A percentile compares a stretch with the other conserved stretches of the same genome.
Evolutionary conservation across 1,140 invertebrate species (phyloP).

Genomic region (Microplitis demolitor): DNA sequence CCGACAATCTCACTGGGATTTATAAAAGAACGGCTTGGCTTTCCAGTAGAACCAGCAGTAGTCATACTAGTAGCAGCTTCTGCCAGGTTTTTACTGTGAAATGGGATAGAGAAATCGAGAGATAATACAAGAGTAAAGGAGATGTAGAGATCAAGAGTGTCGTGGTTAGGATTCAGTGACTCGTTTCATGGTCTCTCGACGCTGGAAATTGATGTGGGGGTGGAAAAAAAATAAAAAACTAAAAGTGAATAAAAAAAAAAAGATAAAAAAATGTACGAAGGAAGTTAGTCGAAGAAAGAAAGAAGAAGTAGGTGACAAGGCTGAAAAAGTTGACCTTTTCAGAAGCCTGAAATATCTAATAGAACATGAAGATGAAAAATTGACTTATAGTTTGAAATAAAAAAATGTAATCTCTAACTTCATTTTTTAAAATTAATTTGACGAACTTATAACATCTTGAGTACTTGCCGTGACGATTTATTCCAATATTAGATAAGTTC

Average conservation of each 20-base stretch:
- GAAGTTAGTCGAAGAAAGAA: not conserved
- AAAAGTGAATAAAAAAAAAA: too few species aligned
- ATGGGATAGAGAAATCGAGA: not conserved
- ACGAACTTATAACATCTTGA: too few species aligned
- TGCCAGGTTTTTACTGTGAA: not conserved
- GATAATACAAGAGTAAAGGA: not conserved
- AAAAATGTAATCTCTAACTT: not conserved
- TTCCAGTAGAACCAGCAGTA: too few species aligned
- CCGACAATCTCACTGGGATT: not conserved
- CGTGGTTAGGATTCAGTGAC: not conserved
- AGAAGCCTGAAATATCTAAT: slow-evolving; percentile 53
- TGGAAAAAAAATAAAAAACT: too few species aligned
- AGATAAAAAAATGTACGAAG: too few species aligned
- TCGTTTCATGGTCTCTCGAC: not conserved
- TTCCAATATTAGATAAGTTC: not conserved
- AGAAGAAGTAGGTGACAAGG: not conserved
- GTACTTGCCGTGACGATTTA: not conserved
- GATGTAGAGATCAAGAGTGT: slow-evolving; percentile 8
- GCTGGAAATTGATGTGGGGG: too few species aligned
- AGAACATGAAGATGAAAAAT: slow-evolving; percentile 51
- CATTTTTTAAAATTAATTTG: too few species aligned
- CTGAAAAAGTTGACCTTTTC: slow-evolving; percentile 30
- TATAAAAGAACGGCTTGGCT: not conserved
- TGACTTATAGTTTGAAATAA: slow-evolving; percentile 29
- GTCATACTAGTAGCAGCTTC: not conserved